These are phyloP conservation scores for Aplochiton taeniatus DNA, from an alignment of 2,797 vertebrate genomes.

Conservation along the genomic window DNA sequence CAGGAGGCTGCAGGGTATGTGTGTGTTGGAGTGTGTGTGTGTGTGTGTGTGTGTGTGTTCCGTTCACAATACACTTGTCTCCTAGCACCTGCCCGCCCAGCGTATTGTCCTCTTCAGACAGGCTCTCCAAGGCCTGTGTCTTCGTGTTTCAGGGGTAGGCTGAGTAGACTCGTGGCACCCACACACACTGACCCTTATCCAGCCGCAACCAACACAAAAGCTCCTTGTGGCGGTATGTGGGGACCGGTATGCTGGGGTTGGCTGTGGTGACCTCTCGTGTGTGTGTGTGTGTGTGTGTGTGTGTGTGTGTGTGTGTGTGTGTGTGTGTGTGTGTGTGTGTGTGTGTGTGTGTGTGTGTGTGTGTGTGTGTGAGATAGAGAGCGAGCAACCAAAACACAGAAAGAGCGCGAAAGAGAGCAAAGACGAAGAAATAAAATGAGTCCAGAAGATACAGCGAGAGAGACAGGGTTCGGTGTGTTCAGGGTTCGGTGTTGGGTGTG, in stretches of 20 bases:
- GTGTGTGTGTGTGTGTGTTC: constrained; percentile 34
- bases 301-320: neutral
- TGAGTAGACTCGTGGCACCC: constrained; percentile 35
- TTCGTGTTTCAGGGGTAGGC: constrained; percentile 63
- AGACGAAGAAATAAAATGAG: too few species aligned
- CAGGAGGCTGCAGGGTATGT: constrained; percentile 60
- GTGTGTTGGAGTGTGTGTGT: constrained; percentile 49
- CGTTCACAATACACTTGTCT: constrained; percentile 65
- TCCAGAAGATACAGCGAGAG: too few species aligned
- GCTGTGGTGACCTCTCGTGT: constrained; percentile 48
- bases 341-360: too few species aligned
- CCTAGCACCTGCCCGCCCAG: constrained; percentile 60
- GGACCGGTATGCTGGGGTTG: constrained; percentile 50
- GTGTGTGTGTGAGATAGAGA: too few species aligned
- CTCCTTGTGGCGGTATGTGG: constrained; percentile 49
- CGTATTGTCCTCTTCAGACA: constrained; percentile 63
- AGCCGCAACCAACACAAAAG: constrained; percentile 60
- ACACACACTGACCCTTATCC: constrained; percentile 79
- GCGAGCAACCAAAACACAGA: too few species aligned
- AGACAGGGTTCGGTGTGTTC: too few species aligned
- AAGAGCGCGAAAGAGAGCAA: too few species aligned
- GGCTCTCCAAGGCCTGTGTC: constrained; percentile 62
- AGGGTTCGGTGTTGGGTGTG: constrained; percentile 15
- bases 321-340: constrained; percentile 9
- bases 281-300: neutral